A percentile compares a stretch with the other conserved stretches of the same genome.
These are phyloP conservation scores for Timandra comae DNA, from an alignment of 2,888 invertebrate genomes.

Conservation along the genomic window DNA sequence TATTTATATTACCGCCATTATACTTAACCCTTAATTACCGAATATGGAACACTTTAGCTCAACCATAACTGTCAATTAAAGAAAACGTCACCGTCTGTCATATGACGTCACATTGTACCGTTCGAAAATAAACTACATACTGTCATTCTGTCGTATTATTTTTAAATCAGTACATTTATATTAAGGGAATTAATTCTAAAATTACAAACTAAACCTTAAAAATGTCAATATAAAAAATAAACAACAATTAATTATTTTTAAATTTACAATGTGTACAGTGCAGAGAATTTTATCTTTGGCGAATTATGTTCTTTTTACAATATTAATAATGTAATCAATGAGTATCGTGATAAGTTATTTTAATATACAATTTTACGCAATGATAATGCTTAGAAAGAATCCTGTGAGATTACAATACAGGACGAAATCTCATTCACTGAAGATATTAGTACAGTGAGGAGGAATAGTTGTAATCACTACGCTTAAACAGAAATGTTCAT, in stretches of 20 bases:
- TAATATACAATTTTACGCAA: neutral
- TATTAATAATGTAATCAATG: neutral
- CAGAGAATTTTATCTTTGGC: neutral
- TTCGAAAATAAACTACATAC: neutral
- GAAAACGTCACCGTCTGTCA: neutral
- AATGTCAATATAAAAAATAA: conserved; percentile 4
- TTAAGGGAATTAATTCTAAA: neutral
- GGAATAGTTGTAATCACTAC: no score
- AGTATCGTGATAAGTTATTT: neutral
- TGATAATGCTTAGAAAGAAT: neutral
- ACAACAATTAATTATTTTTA: conserved; percentile 2
- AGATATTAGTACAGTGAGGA: no score
- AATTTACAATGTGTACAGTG: neutral
- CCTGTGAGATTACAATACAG: neutral
- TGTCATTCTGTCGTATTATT: neutral
- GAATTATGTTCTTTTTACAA: neutral
- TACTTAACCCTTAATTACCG: conserved; percentile 9
- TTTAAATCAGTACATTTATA: neutral
- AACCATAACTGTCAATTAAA: neutral
- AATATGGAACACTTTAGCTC: conserved; percentile 9
- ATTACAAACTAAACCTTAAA: conserved; percentile 3
- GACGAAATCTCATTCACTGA: no score
- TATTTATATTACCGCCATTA: neutral
- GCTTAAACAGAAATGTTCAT: neutral
- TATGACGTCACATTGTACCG: neutral